Conservation (phyloP, 2,888 invertebrate species). For the Oligia latruncula region DNA sequence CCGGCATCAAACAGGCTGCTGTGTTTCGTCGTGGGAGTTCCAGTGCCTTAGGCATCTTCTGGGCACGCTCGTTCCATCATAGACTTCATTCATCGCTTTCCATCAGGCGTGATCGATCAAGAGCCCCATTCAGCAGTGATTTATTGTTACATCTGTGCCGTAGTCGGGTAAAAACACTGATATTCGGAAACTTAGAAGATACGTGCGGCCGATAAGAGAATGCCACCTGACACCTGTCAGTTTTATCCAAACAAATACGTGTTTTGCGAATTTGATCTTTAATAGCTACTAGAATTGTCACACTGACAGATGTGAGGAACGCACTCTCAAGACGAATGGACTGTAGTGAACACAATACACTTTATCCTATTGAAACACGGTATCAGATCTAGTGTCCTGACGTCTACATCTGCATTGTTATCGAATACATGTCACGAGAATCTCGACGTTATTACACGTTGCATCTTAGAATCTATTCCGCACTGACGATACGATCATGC, state of each 20-base stretch:
- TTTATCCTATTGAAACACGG: neutral
- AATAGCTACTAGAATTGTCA: neutral
- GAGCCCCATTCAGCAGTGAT: too few species aligned
- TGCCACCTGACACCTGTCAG: too few species aligned
- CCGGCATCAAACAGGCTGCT: too few species aligned
- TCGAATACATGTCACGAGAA: constrained; percentile 2
- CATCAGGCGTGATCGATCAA: too few species aligned
- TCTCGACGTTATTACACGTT: constrained; percentile 11
- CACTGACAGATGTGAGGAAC: neutral
- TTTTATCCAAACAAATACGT: neutral
- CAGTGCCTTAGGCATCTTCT: too few species aligned
- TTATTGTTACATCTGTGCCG: neutral
- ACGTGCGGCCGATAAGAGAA: neutral
- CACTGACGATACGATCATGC: neutral
- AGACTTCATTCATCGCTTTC: too few species aligned
- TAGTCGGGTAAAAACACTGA: neutral
- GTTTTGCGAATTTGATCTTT: neutral
- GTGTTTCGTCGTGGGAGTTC: too few species aligned
- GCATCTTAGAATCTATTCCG: constrained; percentile 2
- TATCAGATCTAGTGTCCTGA: constrained; percentile 3
- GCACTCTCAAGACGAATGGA: neutral
- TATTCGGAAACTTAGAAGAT: too few species aligned
- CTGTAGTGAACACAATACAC: neutral
- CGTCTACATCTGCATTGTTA: neutral
- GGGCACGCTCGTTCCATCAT: too few species aligned